phyloP scores from a whole-genome alignment of 2,888 invertebrate genomes.

The Thecocarcelia acutangulata region DNA sequence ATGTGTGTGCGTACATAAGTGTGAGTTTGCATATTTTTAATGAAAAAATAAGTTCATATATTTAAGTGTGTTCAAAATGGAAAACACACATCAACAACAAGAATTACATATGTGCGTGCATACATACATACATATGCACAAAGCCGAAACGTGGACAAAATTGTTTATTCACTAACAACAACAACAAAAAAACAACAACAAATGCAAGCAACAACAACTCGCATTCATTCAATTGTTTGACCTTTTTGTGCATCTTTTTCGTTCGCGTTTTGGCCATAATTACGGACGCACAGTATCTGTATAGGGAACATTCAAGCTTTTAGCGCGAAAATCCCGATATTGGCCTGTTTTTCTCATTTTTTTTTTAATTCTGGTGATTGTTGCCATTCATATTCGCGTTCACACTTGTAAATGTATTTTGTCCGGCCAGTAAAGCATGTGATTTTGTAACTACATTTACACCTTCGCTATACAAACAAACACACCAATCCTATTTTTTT shows the following conservation, averaged over 20 bases:
- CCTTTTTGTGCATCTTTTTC: slow-evolving; percentile 40
- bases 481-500: not conserved
- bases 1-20: not conserved
- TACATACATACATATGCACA: slow-evolving; percentile 14
- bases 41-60: slow-evolving; percentile 59
- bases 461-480: slow-evolving; percentile 46
- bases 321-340: not conserved
- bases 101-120: slow-evolving; percentile 1
- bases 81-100: slow-evolving; percentile 24
- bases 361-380: slow-evolving; percentile 61
- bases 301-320: slow-evolving; percentile 22
- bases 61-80: slow-evolving; percentile 46
- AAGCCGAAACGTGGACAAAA: slow-evolving; percentile 13
- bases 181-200: slow-evolving; percentile 1
- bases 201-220: slow-evolving; percentile 11
- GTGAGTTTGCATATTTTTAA: slow-evolving; percentile 41
- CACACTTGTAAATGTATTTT: slow-evolving; percentile 27
- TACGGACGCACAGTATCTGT: slow-evolving; percentile 1
- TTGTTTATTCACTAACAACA: slow-evolving; percentile 61
- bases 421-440: slow-evolving; percentile 9
- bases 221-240: slow-evolving; percentile 64
- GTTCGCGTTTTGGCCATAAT: slow-evolving; percentile 20
- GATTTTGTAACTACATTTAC: slow-evolving; percentile 39
- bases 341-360: slow-evolving; percentile 36
- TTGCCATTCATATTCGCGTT: slow-evolving; percentile 54